These are phyloP conservation scores for Schizaphis graminum DNA, from an alignment of 2,888 invertebrate species.

Conservation along the genomic window DNA sequence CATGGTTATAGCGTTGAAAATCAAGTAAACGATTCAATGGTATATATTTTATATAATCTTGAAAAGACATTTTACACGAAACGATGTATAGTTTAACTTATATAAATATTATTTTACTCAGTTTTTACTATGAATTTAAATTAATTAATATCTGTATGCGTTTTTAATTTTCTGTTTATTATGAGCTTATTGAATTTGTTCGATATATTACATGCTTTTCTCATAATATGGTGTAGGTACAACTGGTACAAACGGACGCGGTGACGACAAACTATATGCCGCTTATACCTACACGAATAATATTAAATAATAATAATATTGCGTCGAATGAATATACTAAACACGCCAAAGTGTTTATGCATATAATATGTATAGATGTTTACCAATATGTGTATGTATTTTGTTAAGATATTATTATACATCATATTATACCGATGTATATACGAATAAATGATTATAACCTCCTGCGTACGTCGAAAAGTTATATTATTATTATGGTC, in stretches of 20 bases:
- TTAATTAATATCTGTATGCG: neutral
- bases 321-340: neutral
- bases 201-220: neutral
- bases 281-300: neutral
- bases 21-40: constrained; percentile 21
- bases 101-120: neutral
- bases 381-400: neutral
- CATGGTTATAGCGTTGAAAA: constrained; percentile 12
- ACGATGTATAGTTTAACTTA: neutral
- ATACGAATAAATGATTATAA: neutral
- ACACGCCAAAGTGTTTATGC: neutral
- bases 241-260: neutral
- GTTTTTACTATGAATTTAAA: neutral
- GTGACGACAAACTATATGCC: neutral
- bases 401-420: neutral
- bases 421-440: neutral
- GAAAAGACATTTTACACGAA: neutral
- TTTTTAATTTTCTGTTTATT: neutral
- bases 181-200: neutral
- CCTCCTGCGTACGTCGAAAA: constrained; percentile 14
- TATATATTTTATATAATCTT: neutral
- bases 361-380: neutral
- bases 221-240: neutral
- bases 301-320: neutral
- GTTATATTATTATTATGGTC: constrained; percentile 44